Percentiles rank a stretch among this genome's conserved stretches.
Conservation (phyloP, 2,797 vertebrate species). For the Esox lucius region DNA sequence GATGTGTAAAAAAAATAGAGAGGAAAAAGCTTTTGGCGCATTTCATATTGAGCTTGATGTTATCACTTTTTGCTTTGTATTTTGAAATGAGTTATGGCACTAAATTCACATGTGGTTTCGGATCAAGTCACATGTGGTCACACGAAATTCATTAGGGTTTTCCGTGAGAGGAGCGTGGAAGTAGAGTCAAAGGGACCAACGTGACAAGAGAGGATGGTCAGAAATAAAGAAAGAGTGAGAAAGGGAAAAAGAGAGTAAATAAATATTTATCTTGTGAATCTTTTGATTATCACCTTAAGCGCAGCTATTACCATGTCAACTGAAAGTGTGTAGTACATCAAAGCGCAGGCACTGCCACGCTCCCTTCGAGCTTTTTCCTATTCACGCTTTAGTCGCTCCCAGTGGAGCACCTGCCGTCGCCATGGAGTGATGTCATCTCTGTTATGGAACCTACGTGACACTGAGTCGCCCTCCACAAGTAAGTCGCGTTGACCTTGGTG, state of each 20-base stretch:
- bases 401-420: neutral
- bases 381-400: constrained; percentile 8
- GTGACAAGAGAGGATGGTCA: constrained; percentile 1
- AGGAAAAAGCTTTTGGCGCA: no score
- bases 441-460: constrained; percentile 1
- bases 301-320: no score
- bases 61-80: no score
- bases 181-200: neutral
- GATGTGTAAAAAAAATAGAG: no score
- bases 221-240: neutral
- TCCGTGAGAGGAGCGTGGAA: neutral
- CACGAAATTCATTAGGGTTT: no score
- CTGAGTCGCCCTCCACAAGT: neutral
- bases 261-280: no score
- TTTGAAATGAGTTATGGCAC: no score
- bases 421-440: constrained; percentile 44
- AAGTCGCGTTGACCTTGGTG: neutral
- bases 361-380: neutral
- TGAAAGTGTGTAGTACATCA: neutral
- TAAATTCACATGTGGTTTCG: no score
- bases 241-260: neutral
- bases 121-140: no score
- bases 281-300: no score
- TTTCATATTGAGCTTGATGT: no score
- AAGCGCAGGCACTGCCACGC: neutral